Conservation (phyloP, 2,113 vertebrate species). For the Procavia capensis region DNA sequence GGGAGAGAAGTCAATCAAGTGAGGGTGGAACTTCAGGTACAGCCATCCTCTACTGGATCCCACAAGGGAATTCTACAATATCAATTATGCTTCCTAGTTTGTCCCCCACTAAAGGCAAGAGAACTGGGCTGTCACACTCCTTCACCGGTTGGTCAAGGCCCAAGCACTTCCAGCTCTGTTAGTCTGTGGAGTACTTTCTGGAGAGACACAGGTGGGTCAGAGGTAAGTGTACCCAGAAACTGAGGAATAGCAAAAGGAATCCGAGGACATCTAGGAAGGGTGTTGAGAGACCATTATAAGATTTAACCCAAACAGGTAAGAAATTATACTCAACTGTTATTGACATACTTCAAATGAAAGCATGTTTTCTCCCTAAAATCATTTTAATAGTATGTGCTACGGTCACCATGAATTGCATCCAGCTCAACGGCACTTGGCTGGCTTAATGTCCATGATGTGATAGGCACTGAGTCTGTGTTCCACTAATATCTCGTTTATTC, state of each 20-base stretch:
- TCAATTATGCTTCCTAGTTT: background rate
- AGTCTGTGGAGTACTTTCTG: background rate
- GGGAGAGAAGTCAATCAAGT: background rate
- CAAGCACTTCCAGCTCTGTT: background rate
- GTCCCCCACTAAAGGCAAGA: background rate
- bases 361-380: background rate
- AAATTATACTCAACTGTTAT: background rate
- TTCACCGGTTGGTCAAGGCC: background rate
- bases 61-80: background rate
- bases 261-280: background rate
- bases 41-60: background rate
- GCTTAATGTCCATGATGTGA: background rate
- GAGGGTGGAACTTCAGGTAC: background rate
- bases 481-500: background rate
- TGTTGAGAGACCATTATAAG: accelerated
- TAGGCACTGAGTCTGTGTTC: background rate
- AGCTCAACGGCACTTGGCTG: no score
- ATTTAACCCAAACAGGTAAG: background rate
- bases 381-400: slow-evolving; percentile 3
- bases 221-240: background rate
- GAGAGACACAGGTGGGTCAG: background rate
- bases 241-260: background rate
- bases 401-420: no score
- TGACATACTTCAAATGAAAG: background rate
- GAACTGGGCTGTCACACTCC: background rate